Base-by-base conservation (phyloP, 2,797 vertebrate genomes). In the Trachurus trachurus region DNA sequence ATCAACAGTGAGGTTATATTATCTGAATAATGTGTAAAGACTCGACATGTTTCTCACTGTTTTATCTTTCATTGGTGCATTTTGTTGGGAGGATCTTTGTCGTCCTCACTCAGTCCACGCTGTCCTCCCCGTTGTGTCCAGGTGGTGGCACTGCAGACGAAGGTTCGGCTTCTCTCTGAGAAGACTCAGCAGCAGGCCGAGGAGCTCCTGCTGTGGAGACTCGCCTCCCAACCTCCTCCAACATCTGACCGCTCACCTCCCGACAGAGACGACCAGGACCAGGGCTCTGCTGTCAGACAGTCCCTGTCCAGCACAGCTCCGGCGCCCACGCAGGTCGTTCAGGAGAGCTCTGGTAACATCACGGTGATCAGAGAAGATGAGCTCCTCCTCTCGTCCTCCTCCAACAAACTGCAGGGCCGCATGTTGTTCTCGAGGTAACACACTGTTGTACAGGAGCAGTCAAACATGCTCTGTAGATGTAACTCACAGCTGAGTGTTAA, bases 171-270 rank as follows among this genome's bases (percentile, higher is more conserved):
- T 65, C 89, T 96, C 15, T 86, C 80, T 34, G 81, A 87, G 65
- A 89, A 94, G 82, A 94, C 91, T 40, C 71, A 76, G 67, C 84
- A 88, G 62, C 95, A 95, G 76, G 82, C 88, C 0, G 87, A 93
- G 34, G 95, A 96, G 76, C 88, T 96, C 34, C 29, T 79, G 16
- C 6, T 95, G 31, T 96, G 95, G 95, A 94, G 90, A 78, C 80
- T 92, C 26, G 54, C 88, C 58, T 93, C 89, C 40, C 84, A 86
- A 17, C 71, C 90, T 22, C 47, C 80, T 45, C 82, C 85, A 21
- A 21, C 85, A 16, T 76, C 89, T 56, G 64, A 87, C 31, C 75
- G 67, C 19, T 21, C 58, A 19, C 61, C 15, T 61, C 42, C 39
- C 44, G 49, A 57, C 62, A 47, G 58, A 60, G 81, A 86, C 5